Evolutionary conservation across 2,797 vertebrate genomes (phyloP).

Genomic region (Scarus forsteni): DNA sequence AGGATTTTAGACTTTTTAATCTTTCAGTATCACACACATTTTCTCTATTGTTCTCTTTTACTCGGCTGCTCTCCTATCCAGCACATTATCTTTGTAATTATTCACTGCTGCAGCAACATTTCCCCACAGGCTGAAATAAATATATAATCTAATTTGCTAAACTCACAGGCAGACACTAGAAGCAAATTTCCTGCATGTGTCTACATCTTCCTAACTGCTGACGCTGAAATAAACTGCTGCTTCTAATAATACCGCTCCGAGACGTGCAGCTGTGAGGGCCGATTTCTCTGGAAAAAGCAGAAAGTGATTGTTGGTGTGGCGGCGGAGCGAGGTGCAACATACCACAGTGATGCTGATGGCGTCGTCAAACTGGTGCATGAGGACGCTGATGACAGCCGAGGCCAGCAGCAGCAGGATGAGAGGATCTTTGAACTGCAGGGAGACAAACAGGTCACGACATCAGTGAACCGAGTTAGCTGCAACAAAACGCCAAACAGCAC

Average conservation of each 20-base stretch:
- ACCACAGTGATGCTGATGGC: slow-evolving; percentile 99
- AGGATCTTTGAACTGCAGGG: slow-evolving; percentile 94
- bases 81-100: neutral
- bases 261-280: neutral
- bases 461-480: neutral
- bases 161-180: neutral
- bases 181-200: neutral
- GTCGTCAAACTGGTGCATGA: slow-evolving; percentile 98
- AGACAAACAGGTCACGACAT: neutral
- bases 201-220: neutral
- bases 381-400: slow-evolving; percentile 96
- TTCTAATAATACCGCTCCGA: slow-evolving; percentile 8
- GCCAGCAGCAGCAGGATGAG: slow-evolving; percentile 97
- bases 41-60: neutral
- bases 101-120: neutral
- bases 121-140: neutral
- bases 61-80: neutral
- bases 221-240: neutral
- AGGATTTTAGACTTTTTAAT: neutral
- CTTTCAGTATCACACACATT: neutral
- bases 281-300: neutral
- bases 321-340: slow-evolving; percentile 53
- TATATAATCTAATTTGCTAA: neutral
- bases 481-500: no score
- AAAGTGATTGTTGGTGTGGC: neutral